Evolutionary conservation across 2,797 vertebrate species (phyloP).

Genomic region (Coracias cyanogaster): DNA sequence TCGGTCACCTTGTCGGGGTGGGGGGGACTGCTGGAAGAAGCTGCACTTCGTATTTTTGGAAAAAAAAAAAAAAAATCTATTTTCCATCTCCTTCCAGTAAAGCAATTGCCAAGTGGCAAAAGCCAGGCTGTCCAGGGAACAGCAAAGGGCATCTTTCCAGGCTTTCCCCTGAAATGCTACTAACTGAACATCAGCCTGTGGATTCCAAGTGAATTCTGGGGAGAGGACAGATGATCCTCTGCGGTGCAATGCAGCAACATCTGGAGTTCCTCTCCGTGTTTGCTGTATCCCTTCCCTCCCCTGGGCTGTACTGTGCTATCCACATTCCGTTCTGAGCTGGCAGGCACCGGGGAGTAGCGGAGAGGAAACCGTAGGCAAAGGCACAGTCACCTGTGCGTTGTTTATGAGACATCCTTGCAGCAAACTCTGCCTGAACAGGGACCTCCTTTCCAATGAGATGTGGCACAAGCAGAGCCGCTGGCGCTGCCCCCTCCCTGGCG

Average conservation of each 20-base stretch:
- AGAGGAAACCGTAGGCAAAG: not conserved
- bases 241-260: not conserved
- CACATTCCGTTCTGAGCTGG: not conserved
- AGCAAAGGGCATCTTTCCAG: not conserved
- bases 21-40: not conserved
- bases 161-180: not conserved
- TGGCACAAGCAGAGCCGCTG: not conserved
- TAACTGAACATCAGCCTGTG: rapidly evolving
- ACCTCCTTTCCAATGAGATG: rapidly evolving
- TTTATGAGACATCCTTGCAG: not conserved
- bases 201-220: not conserved
- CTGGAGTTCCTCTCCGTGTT: not conserved
- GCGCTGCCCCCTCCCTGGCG: rapidly evolving
- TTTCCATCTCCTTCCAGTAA: not conserved
- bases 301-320: not conserved
- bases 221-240: not conserved
- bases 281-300: not conserved
- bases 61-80: not conserved
- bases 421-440: not conserved
- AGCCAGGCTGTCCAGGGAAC: not conserved
- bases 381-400: not conserved
- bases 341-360: not conserved
- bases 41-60: not conserved
- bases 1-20: not conserved
- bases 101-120: rapidly evolving